A percentile compares a stretch with the other conserved stretches of the same genome.
Evolutionary conservation across 2,113 vertebrate genomes (phyloP).

Genomic region (Psittacula cyanocephala): DNA sequence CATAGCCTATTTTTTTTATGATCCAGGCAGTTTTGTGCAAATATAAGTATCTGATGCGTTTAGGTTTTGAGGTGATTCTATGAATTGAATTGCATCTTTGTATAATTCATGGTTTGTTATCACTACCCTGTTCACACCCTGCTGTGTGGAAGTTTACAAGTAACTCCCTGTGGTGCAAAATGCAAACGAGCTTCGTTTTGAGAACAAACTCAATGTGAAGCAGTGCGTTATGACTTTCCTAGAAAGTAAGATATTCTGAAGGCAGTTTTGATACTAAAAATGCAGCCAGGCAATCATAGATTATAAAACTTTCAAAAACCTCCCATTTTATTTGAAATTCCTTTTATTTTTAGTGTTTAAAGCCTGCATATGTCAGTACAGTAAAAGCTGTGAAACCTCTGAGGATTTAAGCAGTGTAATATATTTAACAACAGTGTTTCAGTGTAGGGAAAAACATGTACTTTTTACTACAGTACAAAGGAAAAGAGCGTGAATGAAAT

Average conservation of each 20-base stretch:
- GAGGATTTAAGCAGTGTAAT: background rate
- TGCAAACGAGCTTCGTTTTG: background rate
- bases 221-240: background rate
- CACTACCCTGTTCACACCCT: background rate
- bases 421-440: background rate
- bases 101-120: background rate
- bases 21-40: background rate
- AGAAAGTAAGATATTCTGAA: background rate
- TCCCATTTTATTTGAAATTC: background rate
- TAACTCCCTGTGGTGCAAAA: background rate
- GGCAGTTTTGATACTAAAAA: background rate
- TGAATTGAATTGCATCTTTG: background rate
- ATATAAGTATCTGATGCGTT: background rate
- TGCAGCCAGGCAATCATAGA: background rate
- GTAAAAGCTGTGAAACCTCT: background rate
- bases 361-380: background rate
- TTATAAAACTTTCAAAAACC: background rate
- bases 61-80: background rate
- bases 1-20: background rate
- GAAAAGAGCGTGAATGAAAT: background rate
- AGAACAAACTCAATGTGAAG: background rate
- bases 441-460: background rate
- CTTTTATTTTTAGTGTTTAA: background rate
- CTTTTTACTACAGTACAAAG: background rate
- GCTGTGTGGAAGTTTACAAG: conserved; percentile 2